Evolutionary conservation across 1,140 invertebrate species (phyloP).

Genomic region (Macrosteles quadrilineatus): DNA sequence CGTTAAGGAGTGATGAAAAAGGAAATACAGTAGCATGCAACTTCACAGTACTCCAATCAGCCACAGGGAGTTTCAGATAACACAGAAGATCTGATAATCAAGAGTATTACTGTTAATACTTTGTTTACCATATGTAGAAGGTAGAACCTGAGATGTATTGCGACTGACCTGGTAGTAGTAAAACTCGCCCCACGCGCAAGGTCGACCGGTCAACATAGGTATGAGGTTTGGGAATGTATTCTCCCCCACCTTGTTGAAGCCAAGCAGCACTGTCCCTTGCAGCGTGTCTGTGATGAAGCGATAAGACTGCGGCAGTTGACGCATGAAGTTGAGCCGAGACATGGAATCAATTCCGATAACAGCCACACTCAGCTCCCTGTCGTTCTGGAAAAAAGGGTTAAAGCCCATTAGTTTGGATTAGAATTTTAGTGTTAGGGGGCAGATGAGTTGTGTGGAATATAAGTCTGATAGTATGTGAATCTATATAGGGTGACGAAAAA

Average conservation of each 20-base stretch:
- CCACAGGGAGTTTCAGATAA: no score
- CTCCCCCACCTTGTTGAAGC: slow-evolving; percentile 51
- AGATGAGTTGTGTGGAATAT: background rate
- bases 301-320: slow-evolving; percentile 56
- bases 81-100: no score
- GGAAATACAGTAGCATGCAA: no score
- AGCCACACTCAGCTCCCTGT: slow-evolving; percentile 35
- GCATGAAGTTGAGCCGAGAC: slow-evolving; percentile 58
- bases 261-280: slow-evolving; percentile 47
- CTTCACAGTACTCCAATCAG: no score
- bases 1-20: no score
- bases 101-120: no score
- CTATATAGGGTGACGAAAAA: no score
- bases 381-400: slow-evolving; percentile 29
- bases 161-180: background rate
- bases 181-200: background rate
- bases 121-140: no score
- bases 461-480: background rate
- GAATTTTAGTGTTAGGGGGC: background rate
- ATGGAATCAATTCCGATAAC: slow-evolving; percentile 58
- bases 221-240: slow-evolving; percentile 53
- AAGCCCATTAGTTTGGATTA: background rate
- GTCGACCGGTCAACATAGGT: slow-evolving; percentile 47
- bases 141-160: no score
- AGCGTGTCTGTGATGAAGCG: slow-evolving; percentile 49